A percentile compares a stretch with the other conserved stretches of the same genome.
These are phyloP conservation scores for Muschampia plurimacula DNA, from an alignment of 2,888 invertebrate species.

Conservation along the genomic window DNA sequence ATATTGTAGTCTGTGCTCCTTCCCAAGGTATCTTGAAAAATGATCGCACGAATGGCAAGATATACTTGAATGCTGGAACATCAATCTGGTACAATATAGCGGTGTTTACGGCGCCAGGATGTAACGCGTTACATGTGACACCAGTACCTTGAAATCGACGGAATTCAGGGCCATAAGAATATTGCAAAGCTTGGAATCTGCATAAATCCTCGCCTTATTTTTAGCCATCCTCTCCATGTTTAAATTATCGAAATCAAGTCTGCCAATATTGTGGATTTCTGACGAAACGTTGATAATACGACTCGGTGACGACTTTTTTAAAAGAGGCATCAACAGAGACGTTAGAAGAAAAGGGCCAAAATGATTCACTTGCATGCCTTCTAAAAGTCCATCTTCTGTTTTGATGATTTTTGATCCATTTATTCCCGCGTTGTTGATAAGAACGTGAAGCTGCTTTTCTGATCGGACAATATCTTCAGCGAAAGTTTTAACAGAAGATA, in stretches of 20 bases:
- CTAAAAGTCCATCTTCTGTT: constrained; percentile 86
- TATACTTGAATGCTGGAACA: constrained; percentile 47
- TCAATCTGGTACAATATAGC: constrained; percentile 83
- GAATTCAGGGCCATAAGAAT: constrained; percentile 85
- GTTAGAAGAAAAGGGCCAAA: constrained; percentile 89
- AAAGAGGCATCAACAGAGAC: constrained; percentile 80
- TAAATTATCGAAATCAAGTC: constrained; percentile 50
- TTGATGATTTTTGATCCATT: constrained; percentile 61
- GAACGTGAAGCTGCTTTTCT: constrained; percentile 79
- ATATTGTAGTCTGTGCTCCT: constrained; percentile 83
- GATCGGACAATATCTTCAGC: constrained; percentile 79
- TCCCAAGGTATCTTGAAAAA: constrained; percentile 62
- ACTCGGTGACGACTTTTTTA: constrained; percentile 56
- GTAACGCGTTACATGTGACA: constrained; percentile 91
- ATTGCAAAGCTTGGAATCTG: constrained; percentile 85
- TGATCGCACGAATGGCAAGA: constrained; percentile 66
- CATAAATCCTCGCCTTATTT: constrained; percentile 25
- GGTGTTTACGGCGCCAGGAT: constrained; percentile 92
- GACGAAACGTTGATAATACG: constrained; percentile 64
- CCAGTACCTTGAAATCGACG: constrained; percentile 88
- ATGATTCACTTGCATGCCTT: constrained; percentile 85
- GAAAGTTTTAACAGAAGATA: constrained; percentile 84
- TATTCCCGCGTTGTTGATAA: constrained; percentile 87
- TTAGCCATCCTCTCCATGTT: constrained; percentile 32
- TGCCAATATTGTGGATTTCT: constrained; percentile 51